phyloP scores from a whole-genome alignment of 1,140 invertebrate species.

The Orius insidiosus region DNA sequence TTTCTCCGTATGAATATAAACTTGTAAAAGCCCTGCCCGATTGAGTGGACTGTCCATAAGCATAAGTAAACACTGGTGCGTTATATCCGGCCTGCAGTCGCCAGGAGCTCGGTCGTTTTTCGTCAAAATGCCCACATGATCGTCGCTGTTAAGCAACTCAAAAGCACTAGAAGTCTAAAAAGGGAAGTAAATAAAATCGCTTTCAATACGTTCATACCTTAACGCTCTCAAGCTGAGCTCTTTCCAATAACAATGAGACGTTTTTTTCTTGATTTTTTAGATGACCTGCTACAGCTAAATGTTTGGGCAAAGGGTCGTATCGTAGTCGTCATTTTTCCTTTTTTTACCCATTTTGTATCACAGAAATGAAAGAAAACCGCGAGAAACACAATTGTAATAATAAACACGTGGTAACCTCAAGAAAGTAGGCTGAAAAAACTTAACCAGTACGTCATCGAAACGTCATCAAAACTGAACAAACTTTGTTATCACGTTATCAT shows the following conservation, averaged over 20 bases:
- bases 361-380: too few species aligned
- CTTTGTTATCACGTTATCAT: too few species aligned
- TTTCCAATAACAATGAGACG: constrained; percentile 83
- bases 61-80: constrained; percentile 91
- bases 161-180: constrained; percentile 65
- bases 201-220: constrained; percentile 63
- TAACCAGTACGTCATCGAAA: too few species aligned
- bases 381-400: too few species aligned
- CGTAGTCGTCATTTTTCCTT: constrained; percentile 36
- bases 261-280: constrained; percentile 67
- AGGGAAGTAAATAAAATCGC: neutral
- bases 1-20: constrained; percentile 89
- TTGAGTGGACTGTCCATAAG: constrained; percentile 92
- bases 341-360: constrained; percentile 46
- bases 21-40: constrained; percentile 69
- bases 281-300: constrained; percentile 43
- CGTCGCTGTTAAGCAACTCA: constrained; percentile 87
- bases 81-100: constrained; percentile 80
- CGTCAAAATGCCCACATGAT: constrained; percentile 66
- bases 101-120: constrained; percentile 72
- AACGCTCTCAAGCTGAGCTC: constrained; percentile 85
- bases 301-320: constrained; percentile 45
- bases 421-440: too few species aligned
- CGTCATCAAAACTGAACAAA: too few species aligned
- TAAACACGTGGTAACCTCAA: too few species aligned